phyloP scores from a whole-genome alignment of 2,888 invertebrate genomes.

The Conistra vaccinii region DNA sequence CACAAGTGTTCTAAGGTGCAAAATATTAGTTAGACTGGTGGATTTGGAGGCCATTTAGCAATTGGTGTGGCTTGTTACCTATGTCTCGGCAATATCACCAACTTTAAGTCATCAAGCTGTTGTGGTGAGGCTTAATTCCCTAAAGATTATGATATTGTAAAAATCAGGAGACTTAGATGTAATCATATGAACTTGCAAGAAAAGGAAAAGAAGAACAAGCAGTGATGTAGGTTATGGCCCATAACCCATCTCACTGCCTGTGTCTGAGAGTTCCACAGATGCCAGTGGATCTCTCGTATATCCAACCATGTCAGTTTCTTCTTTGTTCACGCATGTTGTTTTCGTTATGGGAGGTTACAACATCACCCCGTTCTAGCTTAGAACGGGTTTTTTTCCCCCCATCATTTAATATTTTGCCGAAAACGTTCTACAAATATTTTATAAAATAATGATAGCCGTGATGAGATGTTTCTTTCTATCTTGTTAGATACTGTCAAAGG shows the following conservation, averaged over 20 bases:
- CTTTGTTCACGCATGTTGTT: conserved; percentile 11
- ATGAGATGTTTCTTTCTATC: conserved; percentile 10
- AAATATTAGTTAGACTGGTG: neutral
- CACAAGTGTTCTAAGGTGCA: conserved; percentile 3
- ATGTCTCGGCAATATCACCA: neutral
- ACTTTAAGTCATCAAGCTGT: neutral
- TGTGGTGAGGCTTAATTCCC: neutral
- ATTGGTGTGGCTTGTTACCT: too few species aligned
- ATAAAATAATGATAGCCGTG: conserved; percentile 19
- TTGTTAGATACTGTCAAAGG: conserved; percentile 20
- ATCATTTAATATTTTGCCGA: conserved; percentile 23
- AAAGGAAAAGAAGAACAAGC: neutral
- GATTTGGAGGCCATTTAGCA: neutral
- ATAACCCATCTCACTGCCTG: neutral
- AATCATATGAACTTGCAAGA: neutral
- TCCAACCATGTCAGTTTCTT: neutral
- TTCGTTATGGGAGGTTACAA: conserved; percentile 12
- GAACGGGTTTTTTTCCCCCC: conserved; percentile 18
- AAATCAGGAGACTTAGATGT: neutral
- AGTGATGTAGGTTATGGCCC: neutral
- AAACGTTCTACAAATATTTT: conserved; percentile 26
- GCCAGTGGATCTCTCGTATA: neutral
- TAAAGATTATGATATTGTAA: neutral
- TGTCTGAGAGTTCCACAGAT: neutral
- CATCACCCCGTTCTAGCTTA: conserved; percentile 6